These are phyloP conservation scores for Chloromyia formosa DNA, from an alignment of 2,888 invertebrate genomes.

Conservation along the genomic window DNA sequence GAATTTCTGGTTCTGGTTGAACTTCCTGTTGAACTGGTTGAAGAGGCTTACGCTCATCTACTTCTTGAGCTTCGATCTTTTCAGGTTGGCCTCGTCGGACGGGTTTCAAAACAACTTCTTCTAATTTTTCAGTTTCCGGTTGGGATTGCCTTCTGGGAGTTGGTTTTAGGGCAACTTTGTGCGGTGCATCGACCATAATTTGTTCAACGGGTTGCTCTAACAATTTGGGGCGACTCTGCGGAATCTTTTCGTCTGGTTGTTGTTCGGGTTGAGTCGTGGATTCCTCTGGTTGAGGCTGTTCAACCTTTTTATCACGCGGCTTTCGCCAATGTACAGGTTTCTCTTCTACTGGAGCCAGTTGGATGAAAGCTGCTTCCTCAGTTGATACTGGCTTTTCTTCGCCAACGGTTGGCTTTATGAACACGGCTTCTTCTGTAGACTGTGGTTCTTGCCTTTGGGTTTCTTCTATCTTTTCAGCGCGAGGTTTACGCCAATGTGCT, in stretches of 20 bases:
- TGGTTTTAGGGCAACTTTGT: slow-evolving; percentile 53
- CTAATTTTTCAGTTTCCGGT: slow-evolving; percentile 52
- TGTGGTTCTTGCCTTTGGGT: neutral
- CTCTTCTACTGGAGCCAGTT: slow-evolving; percentile 18
- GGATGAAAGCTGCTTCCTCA: neutral
- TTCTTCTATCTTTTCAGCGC: neutral
- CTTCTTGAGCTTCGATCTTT: slow-evolving; percentile 50
- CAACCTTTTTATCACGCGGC: slow-evolving; percentile 51
- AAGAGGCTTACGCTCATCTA: slow-evolving; percentile 53
- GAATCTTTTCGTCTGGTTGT: neutral
- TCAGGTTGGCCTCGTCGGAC: slow-evolving; percentile 53
- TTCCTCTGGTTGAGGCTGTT: neutral
- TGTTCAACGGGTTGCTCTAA: slow-evolving; percentile 47
- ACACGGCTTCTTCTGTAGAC: neutral
- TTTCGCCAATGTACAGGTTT: slow-evolving; percentile 48
- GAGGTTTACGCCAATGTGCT: slow-evolving; percentile 46
- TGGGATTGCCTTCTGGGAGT: slow-evolving; percentile 50
- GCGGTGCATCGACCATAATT: slow-evolving; percentile 50
- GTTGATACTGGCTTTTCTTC: slow-evolving; percentile 46
- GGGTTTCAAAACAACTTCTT: slow-evolving; percentile 54
- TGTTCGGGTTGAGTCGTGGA: neutral
- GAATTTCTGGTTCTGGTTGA: slow-evolving; percentile 44
- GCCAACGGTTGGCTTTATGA: neutral
- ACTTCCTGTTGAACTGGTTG: slow-evolving; percentile 55
- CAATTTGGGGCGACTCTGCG: neutral